Base-by-base conservation (phyloP, 1,140 invertebrate species). In the Pseudachorutes palmiensis region DNA sequence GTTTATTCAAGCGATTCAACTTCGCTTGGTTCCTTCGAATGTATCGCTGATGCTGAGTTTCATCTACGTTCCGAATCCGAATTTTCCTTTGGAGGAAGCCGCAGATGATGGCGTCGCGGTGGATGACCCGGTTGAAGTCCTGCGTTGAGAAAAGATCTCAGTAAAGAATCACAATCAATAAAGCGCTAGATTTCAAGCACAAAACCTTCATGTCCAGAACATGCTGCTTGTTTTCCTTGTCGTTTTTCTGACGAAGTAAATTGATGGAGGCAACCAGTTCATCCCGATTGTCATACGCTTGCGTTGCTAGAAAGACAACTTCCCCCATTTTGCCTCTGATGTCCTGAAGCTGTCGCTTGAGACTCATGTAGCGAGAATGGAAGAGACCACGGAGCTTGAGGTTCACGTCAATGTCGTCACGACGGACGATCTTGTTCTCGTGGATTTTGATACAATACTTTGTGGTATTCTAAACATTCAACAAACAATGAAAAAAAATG, bases 401-500 rank as follows among this genome's bases (percentile, higher is more conserved):
- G 62, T 65, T 67, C 69, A 71, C 62, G 28, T 71, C 65, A 24
- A 71, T 71, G 62, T 71, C 69, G 2, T 60, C 59, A 5, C 24
- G 9, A 26, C 63, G 58, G 0, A 71, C 19, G 12, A 62, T 33
- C 24, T 68, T 62, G 33, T 71, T 71, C 5, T 66, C 60, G 0
- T 48, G 14, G 14, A 67, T 55, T 12, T 65, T 36, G 0, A 57
- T 55, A 49, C 67, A 66, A 49, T 62, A 67, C 48, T 68, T 45
- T n/a, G 66, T 63, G 12, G 63, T 65, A n/a, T 41, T 26, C 66
- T 55, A 24, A 55, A n/a, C n/a, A n/a, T n/a, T n/a, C n/a, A n/a
- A n/a, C n/a, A 55, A 55, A 14, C 12, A 55, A 55, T 16, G 24
- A 55, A 16, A 64, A 9, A 45, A 45, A 45, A 55, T 5, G 51